A percentile compares a stretch with the other conserved stretches of the same genome.
These are phyloP conservation scores for Cinara cedri DNA, from an alignment of 2,888 invertebrate genomes.

Conservation along the genomic window DNA sequence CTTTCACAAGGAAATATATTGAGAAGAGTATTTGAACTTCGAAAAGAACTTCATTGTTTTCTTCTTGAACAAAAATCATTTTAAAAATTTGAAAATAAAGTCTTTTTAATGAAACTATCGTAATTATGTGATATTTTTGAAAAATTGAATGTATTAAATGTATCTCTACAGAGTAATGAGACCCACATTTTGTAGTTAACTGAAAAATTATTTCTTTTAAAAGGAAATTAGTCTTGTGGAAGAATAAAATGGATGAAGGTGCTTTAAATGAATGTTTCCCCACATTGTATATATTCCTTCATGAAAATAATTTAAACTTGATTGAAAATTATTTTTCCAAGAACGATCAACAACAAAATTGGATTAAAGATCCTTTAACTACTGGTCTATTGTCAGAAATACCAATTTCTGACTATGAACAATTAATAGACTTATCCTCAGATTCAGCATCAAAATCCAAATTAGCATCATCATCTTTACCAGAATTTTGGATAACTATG, in stretches of 20 bases:
- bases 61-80: slow-evolving; percentile 1
- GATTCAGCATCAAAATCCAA: slow-evolving; percentile 9
- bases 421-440: slow-evolving; percentile 1
- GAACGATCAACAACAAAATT: neutral
- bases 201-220: slow-evolving; percentile 20
- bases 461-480: neutral
- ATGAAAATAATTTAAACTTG: slow-evolving; percentile 25
- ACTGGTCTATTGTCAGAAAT: neutral
- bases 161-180: slow-evolving; percentile 11
- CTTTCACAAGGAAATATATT: no score
- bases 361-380: slow-evolving; percentile 12
- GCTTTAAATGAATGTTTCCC: slow-evolving; percentile 9
- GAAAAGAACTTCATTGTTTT: no score
- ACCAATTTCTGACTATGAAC: slow-evolving; percentile 1
- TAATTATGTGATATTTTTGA: slow-evolving; percentile 27
- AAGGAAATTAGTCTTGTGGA: slow-evolving; percentile 14
- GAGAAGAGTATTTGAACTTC: no score
- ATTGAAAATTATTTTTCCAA: slow-evolving; percentile 14
- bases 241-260: slow-evolving; percentile 14
- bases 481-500: neutral
- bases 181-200: no score
- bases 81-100: neutral
- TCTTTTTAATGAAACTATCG: slow-evolving; percentile 9
- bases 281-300: no score
- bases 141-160: slow-evolving; percentile 10